Evolutionary conservation across 2,113 vertebrate species (phyloP).

Genomic region (Syrrhaptes paradoxus): DNA sequence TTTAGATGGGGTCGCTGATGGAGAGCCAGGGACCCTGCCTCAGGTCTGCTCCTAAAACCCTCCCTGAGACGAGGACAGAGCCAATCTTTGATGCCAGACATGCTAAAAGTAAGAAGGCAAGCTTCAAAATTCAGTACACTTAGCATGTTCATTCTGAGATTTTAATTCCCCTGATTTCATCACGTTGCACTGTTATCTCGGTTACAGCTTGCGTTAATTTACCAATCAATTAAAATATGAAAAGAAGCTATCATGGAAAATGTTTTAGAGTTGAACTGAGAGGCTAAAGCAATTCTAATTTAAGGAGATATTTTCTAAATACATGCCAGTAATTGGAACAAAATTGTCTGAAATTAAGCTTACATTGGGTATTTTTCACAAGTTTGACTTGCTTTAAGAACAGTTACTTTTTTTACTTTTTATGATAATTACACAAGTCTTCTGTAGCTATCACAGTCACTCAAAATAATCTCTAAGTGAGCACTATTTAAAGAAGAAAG

Average conservation of each 20-base stretch:
- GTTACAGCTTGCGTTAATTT: slow-evolving; percentile 11
- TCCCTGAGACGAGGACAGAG: neutral
- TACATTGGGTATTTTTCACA: neutral
- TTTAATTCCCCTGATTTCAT: neutral
- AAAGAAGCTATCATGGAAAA: neutral
- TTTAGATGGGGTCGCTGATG: neutral
- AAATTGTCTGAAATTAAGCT: slow-evolving; percentile 1
- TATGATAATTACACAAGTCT: neutral
- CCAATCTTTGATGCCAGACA: neutral
- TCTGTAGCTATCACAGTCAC: neutral
- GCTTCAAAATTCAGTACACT: neutral
- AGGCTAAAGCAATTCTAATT: slow-evolving; percentile 7
- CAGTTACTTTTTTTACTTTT: neutral
- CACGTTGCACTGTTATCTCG: neutral
- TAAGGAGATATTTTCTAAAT: slow-evolving; percentile 22
- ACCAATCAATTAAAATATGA: slow-evolving; percentile 27
- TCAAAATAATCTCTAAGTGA: neutral
- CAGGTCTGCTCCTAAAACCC: neutral
- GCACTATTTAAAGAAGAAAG: neutral
- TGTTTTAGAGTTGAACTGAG: neutral
- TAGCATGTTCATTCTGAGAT: neutral
- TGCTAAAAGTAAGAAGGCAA: neutral
- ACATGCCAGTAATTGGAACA: neutral
- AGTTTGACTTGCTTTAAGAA: neutral
- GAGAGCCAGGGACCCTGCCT: neutral